phyloP scores from a whole-genome alignment of 2,797 vertebrate species.

The Huso huso region DNA sequence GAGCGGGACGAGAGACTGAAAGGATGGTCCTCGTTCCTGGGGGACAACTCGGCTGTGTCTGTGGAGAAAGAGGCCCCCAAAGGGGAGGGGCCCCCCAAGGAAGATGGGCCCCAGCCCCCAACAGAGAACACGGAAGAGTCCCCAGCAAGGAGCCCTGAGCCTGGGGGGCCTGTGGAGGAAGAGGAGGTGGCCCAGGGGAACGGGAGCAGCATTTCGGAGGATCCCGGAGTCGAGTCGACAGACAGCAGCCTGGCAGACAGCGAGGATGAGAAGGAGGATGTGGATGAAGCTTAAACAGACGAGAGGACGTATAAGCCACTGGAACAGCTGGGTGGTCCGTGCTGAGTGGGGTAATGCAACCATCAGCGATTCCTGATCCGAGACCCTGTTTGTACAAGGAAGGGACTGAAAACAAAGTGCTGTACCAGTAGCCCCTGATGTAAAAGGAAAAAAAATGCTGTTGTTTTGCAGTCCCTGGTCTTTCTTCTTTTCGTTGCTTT shows the following conservation, averaged over 20 bases:
- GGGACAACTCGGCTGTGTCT: conserved; percentile 33
- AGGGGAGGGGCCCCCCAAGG: conserved; percentile 35
- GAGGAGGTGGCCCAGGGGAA: conserved; percentile 31
- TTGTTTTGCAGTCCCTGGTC: no score
- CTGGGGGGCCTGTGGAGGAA: background rate
- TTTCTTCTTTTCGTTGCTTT: no score
- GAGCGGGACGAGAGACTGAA: conserved; percentile 91
- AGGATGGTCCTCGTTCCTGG: conserved; percentile 77
- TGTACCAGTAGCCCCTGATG: no score
- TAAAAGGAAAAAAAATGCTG: no score
- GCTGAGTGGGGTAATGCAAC: no score
- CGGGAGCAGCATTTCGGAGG: conserved; percentile 32
- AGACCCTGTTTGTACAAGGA: no score
- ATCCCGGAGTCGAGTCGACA: conserved; percentile 60
- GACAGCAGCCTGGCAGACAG: conserved; percentile 85
- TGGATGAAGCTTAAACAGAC: background rate
- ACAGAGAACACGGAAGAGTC: conserved; percentile 1
- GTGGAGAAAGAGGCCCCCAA: conserved; percentile 26
- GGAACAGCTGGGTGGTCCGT: no score
- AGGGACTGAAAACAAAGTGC: no score
- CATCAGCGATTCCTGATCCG: no score
- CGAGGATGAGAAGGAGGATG: conserved; percentile 61
- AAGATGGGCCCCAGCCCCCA: background rate
- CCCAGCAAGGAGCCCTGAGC: background rate
- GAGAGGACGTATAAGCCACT: conserved; percentile 1